Evolutionary conservation across 2,888 invertebrate species (phyloP).

Genomic region (Psylliodes chrysocephalus): DNA sequence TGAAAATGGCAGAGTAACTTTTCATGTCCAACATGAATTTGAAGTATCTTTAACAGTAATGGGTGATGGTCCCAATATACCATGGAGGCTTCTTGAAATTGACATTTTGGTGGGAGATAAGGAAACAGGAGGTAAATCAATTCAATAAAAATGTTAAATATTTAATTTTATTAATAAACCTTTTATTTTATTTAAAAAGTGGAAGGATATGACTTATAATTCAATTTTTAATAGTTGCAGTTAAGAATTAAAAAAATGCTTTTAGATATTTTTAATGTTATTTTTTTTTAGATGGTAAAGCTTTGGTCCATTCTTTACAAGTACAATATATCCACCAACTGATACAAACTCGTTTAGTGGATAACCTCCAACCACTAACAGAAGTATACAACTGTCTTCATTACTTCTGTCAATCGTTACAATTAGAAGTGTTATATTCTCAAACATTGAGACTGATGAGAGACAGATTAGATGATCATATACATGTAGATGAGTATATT

Average conservation of each 20-base stretch:
- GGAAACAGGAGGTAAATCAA: constrained; percentile 88
- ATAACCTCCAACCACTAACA: constrained; percentile 80
- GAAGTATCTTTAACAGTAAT: constrained; percentile 95
- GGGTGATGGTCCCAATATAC: constrained; percentile 92
- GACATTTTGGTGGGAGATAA: constrained; percentile 96
- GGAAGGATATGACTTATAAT: too few species aligned
- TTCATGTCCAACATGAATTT: constrained; percentile 95
- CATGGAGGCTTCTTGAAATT: constrained; percentile 95
- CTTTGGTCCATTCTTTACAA: constrained; percentile 94
- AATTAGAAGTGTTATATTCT: constrained; percentile 89
- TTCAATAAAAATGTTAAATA: too few species aligned
- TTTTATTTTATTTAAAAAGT: too few species aligned
- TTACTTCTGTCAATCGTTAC: constrained; percentile 94
- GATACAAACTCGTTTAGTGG: constrained; percentile 88
- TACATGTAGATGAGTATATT: constrained; percentile 89
- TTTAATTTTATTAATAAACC: too few species aligned
- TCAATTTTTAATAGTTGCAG: too few species aligned
- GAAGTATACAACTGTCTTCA: constrained; percentile 88
- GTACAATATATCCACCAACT: constrained; percentile 93
- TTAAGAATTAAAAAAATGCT: too few species aligned
- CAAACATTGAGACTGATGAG: constrained; percentile 89
- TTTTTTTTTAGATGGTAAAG: constrained; percentile 81
- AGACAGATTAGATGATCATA: constrained; percentile 88
- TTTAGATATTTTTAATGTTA: not conserved
- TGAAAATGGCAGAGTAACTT: constrained; percentile 93